Evolutionary conservation across 2,888 invertebrate genomes (phyloP).

Genomic region (Melanotus villosus): DNA sequence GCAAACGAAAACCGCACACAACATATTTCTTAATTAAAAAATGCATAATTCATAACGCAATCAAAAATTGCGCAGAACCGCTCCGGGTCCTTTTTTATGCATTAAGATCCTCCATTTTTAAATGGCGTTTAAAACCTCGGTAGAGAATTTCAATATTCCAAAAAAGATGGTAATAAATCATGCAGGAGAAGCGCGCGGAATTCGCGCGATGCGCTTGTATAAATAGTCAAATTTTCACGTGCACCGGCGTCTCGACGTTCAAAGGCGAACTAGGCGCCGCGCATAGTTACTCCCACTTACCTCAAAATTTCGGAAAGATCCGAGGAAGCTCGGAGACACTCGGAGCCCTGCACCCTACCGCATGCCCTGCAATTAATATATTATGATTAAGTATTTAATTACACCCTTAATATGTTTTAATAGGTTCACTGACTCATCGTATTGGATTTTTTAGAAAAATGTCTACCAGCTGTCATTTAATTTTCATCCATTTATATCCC

Average conservation of each 20-base stretch:
- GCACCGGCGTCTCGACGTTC: conserved; percentile 55
- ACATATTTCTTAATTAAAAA: conserved; percentile 37
- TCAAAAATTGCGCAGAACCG: conserved; percentile 16
- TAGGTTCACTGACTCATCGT: conserved; percentile 61
- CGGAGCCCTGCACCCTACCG: conserved; percentile 65
- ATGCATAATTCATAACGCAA: conserved; percentile 33
- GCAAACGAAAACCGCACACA: conserved; percentile 28
- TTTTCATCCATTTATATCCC: conserved; percentile 11
- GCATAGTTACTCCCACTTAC: conserved; percentile 54
- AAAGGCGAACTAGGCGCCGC: conserved; percentile 54
- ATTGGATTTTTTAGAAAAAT: conserved; percentile 47
- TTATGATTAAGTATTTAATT: conserved; percentile 68
- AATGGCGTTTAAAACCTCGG: conserved; percentile 29
- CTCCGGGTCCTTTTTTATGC: conserved; percentile 9
- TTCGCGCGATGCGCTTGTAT: conserved; percentile 20
- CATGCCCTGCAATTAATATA: conserved; percentile 67
- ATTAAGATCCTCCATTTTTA: conserved; percentile 27
- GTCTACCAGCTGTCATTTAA: conserved; percentile 39
- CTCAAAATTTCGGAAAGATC: conserved; percentile 46
- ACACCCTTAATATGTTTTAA: conserved; percentile 62
- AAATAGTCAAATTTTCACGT: conserved; percentile 31
- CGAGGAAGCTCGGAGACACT: conserved; percentile 58
- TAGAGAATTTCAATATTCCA: conserved; percentile 25
- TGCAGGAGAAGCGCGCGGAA: conserved; percentile 23
- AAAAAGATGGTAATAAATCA: conserved; percentile 37